phyloP scores from a whole-genome alignment of 1,140 invertebrate genomes.

The Hylyphantes graminicola region DNA sequence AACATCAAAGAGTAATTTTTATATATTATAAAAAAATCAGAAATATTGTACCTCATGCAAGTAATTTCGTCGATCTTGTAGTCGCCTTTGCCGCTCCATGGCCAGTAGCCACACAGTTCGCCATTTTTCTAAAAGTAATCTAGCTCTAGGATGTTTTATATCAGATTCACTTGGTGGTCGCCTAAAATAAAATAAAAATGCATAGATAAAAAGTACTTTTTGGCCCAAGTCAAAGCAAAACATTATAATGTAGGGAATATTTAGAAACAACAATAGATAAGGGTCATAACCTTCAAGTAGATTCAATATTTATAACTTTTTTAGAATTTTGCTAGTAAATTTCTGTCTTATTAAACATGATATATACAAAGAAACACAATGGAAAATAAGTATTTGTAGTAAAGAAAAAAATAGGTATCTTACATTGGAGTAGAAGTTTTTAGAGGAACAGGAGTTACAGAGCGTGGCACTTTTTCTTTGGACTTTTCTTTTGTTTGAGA shows the following conservation, averaged over 20 bases:
- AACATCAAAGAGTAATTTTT: no score
- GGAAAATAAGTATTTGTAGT: neutral
- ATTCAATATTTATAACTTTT: no score
- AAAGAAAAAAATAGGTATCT: neutral
- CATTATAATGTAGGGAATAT: neutral
- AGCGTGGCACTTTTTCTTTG: constrained; percentile 36
- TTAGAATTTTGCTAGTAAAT: no score
- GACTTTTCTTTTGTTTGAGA: constrained; percentile 31
- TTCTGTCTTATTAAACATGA: no score
- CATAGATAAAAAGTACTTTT: neutral
- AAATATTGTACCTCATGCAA: constrained; percentile 76
- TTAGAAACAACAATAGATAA: no score
- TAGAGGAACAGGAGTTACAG: constrained; percentile 7
- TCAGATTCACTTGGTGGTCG: constrained; percentile 33
- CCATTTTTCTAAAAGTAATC: constrained; percentile 95
- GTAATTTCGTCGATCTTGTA: constrained; percentile 91
- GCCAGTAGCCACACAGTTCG: constrained; percentile 94
- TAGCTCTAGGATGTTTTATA: constrained; percentile 88
- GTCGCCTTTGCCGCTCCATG: constrained; percentile 91
- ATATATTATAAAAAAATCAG: neutral
- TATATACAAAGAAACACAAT: neutral
- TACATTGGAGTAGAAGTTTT: constrained; percentile 52
- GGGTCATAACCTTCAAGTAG: no score
- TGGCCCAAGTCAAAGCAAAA: neutral
- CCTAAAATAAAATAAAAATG: constrained; percentile 18